Base-by-base conservation (phyloP, 2,113 vertebrate genomes). In the Saccopteryx bilineata region DNA sequence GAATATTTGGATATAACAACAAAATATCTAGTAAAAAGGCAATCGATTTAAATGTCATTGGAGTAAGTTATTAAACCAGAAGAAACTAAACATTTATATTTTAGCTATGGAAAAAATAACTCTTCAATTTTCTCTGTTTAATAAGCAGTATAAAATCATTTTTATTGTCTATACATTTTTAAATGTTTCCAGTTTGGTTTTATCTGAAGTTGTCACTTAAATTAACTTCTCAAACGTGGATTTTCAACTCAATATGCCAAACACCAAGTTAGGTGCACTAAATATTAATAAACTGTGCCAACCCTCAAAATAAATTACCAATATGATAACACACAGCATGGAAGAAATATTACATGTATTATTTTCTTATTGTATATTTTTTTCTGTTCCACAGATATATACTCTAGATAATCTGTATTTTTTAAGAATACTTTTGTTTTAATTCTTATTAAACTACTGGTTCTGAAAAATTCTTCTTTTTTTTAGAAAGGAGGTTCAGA, bases 321-420 rank as follows among this genome's bases (percentile, higher is more conserved):
- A 39, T 50, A 65, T 65, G 12, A 91, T 23, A 86, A 78, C 48
- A 65, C 5, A 71, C 6, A 83, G 14, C 4, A 79, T 94, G 2
- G 23, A 69, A 48, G 9, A 93, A 68, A 33, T 48, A 79, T 7
- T 79, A 33, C 50, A 58, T 48, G 31, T 21, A 48, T 90, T 82
- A 65, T 84, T 92, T 75, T 82, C 19, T 69, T 26, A 75, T 7
- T 26, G 8, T 48, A 24, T 39, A 52, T 93, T 91, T 58, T 58
- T 91, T 11, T 93, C 48, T 87, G 5, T 69, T 87, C 2, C 48
- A n/a, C 24, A 15, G 50, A 94, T 84, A 83, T 4, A 56, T 48
- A 58, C 5, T 72, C 17, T 58, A 83, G n/a, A 90, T 94, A 68
- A 84, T 75, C 48, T 95, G 26, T 96, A 96, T 93, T 95, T 96